These are phyloP conservation scores for Caerostris darwini DNA, from an alignment of 1,140 invertebrate species.

Conservation along the genomic window DNA sequence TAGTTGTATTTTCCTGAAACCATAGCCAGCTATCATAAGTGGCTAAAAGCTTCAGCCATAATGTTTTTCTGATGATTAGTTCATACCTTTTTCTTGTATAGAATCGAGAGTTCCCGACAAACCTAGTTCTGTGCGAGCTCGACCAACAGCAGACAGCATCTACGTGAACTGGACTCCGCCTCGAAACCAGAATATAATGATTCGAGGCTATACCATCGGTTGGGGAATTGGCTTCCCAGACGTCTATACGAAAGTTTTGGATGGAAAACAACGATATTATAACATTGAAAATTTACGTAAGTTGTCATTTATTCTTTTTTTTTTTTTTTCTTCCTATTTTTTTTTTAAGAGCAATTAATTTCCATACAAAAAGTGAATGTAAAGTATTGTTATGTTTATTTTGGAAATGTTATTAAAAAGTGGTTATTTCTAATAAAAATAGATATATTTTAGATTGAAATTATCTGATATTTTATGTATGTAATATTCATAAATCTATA, in stretches of 20 bases:
- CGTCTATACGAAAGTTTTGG: conserved; percentile 89
- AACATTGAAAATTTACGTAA: conserved; percentile 89
- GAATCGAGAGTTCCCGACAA: conserved; percentile 92
- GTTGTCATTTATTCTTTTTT: not conserved
- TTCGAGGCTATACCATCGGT: conserved; percentile 94
- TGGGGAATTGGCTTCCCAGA: conserved; percentile 98
- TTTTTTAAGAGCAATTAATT: too few species aligned
- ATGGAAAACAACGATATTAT: conserved; percentile 90
- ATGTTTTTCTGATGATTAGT: too few species aligned
- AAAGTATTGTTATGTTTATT: not conserved
- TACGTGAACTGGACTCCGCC: conserved; percentile 92
- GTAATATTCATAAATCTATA: not conserved
- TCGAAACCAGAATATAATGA: conserved; percentile 88
- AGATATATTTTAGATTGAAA: too few species aligned
- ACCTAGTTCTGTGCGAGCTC: conserved; percentile 90
- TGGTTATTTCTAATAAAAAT: not conserved
- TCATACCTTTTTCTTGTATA: not conserved
- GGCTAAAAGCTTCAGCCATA: too few species aligned
- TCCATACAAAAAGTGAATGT: too few species aligned
- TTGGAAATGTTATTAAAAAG: not conserved
- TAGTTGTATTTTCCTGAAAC: too few species aligned
- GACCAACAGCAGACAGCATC: conserved; percentile 91
- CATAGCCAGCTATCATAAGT: too few species aligned
- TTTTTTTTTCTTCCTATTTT: too few species aligned
- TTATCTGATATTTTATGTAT: too few species aligned